Evolutionary conservation across 2,797 vertebrate species (phyloP).

Genomic region (Danio albolineatus): DNA sequence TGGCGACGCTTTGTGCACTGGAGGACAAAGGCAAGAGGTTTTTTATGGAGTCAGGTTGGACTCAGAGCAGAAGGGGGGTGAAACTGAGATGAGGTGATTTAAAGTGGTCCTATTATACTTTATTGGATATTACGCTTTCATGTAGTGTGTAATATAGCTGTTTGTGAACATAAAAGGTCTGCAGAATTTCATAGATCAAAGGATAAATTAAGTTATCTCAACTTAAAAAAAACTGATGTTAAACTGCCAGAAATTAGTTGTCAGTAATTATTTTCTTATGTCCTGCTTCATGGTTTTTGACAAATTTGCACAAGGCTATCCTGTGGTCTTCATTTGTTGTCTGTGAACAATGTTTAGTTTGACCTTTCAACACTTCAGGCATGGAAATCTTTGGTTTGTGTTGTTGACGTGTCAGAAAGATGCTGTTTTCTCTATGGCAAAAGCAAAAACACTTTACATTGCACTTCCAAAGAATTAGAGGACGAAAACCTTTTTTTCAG

Average conservation of each 20-base stretch:
- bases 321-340: no score
- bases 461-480: no score
- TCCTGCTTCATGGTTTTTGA: no score
- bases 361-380: no score
- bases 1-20: slow-evolving; percentile 45
- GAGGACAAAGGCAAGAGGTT: slow-evolving; percentile 69
- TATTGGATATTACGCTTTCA: slow-evolving; percentile 46
- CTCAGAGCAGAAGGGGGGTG: slow-evolving; percentile 54
- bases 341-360: no score
- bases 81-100: slow-evolving; percentile 62
- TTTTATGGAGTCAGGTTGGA: slow-evolving; percentile 49
- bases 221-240: background rate
- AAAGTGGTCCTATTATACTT: slow-evolving; percentile 68
- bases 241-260: background rate
- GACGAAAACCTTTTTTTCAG: no score
- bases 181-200: background rate
- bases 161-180: slow-evolving; percentile 37
- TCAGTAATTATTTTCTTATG: no score
- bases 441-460: no score
- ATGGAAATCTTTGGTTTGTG: no score
- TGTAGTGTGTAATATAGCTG: background rate
- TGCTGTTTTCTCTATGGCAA: no score
- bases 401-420: no score
- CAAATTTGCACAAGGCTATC: no score
- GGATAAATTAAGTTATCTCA: background rate